Evolutionary conservation across 2,888 invertebrate species (phyloP).

Genomic region (Malthinus flaveolus): DNA sequence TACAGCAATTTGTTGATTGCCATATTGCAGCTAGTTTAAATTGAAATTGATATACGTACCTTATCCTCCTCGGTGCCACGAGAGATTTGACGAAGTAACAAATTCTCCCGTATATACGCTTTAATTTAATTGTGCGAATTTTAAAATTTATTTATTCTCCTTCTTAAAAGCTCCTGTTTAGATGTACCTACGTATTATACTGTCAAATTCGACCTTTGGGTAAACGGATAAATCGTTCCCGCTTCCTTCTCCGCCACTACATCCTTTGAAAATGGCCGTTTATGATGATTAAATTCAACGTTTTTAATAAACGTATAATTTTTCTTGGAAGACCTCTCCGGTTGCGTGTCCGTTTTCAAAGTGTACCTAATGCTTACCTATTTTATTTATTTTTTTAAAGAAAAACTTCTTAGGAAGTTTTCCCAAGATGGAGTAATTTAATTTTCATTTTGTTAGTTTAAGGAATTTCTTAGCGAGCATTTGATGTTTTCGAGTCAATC

Average conservation of each 20-base stretch:
- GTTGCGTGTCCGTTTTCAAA: too few species aligned
- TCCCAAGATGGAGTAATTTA: too few species aligned
- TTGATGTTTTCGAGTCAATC: too few species aligned
- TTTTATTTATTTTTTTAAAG: constrained; percentile 2
- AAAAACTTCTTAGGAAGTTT: too few species aligned
- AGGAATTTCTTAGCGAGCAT: too few species aligned
- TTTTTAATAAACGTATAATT: constrained; percentile 21
- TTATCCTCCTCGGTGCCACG: not conserved
- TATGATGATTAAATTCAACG: constrained; percentile 14
- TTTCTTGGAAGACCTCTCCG: constrained; percentile 1
- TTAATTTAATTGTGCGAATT: too few species aligned
- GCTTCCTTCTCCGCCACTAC: not conserved
- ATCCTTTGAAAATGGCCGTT: constrained; percentile 10
- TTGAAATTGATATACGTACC: constrained; percentile 8
- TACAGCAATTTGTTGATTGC: constrained; percentile 25
- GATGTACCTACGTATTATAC: constrained; percentile 5
- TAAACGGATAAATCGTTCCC: constrained; percentile 7
- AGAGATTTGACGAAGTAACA: not conserved
- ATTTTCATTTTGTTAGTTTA: too few species aligned
- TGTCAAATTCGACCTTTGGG: too few species aligned
- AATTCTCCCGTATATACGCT: too few species aligned
- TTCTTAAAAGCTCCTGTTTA: not conserved
- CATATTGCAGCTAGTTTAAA: constrained; percentile 3
- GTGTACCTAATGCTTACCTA: not conserved
- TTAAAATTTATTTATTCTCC: too few species aligned